phyloP scores from a whole-genome alignment of 2,797 vertebrate genomes.

The Schizothorax lantsangensis region DNA sequence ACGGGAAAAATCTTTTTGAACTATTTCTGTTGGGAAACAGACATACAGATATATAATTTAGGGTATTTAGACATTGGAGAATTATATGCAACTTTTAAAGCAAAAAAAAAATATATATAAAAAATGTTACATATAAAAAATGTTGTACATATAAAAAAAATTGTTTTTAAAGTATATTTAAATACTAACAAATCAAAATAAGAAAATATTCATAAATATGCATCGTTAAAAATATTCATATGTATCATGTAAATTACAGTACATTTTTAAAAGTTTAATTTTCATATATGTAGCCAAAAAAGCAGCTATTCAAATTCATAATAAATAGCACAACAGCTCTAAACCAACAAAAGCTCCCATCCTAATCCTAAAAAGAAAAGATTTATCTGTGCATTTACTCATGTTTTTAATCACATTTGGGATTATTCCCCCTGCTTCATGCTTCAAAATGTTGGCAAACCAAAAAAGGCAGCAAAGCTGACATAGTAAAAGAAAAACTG shows the following conservation, averaged over 20 bases:
- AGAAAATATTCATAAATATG: neutral
- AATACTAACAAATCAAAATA: neutral
- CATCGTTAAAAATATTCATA: neutral
- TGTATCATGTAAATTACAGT: neutral
- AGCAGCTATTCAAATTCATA: neutral
- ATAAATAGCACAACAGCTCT: conserved; percentile 32
- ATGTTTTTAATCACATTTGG: conserved; percentile 45
- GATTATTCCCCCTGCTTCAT: conserved; percentile 38
- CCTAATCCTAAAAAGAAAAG: conserved; percentile 41
- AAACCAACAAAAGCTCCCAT: conserved; percentile 20
- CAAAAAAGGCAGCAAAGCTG: conserved; percentile 24
- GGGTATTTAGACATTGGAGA: neutral
- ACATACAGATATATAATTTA: neutral
- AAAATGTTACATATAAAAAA: neutral
- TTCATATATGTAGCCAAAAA: neutral
- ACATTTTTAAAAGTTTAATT: neutral
- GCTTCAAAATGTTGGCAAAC: conserved; percentile 27
- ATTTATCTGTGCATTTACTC: conserved; percentile 40
- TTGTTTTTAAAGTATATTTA: neutral
- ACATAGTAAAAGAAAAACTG: neutral
- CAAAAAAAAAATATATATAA: too few species aligned
- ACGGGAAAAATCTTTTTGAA: neutral
- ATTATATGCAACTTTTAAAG: neutral
- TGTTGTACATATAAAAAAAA: neutral
- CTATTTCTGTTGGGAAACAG: neutral